Base-by-base conservation (phyloP, 2,797 vertebrate genomes). In the Falco peregrinus region DNA sequence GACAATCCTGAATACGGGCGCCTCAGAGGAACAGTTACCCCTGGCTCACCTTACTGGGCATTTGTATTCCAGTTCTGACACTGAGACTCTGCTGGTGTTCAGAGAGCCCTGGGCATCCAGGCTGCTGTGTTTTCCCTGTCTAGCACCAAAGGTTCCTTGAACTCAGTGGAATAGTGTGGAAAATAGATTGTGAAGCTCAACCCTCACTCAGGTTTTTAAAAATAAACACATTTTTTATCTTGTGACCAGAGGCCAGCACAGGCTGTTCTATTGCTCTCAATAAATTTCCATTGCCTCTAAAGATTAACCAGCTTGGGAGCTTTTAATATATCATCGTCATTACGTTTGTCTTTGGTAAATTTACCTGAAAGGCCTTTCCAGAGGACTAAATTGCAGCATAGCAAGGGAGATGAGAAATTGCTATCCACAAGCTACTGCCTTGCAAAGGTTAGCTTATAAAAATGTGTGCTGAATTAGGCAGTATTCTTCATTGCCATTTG, bases 291-390 rank as follows among this genome's bases (percentile, higher is more conserved):
- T 25, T 73, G 67, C 69, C 47, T 95, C 63, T 74, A 24, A 94
- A 94, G 84, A 88, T 73, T 73, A 91, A 79, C 73, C 54, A 89
- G 35, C 65, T 84, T 70, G 77, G 80, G 59, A 93, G 18, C 17
- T 93, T 57, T 89, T 74, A 90, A 91, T 89, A 71, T 60, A 64
- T 84, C 74, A 77, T 70, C 83, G 70, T 79, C 51, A n/a, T 60
- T 94, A 61, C 45, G 54, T 69, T 93, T 82, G 37, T 35, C 79
- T 89, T 89, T 37, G 43, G 70, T 84, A 90, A 94, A 95, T 95
- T 76, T 79, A 73, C 83, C 61, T 84, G 59, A 85, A 94, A 90
- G 68, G 10, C 73, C 69, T 87, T 92, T 90, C 65, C 50, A 84
- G 73, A 65, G 35, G 28, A 73, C 59, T 76, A 93, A 84, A 95